These are phyloP conservation scores for Heliornis fulica DNA, from an alignment of 2,113 vertebrate species.

Conservation along the genomic window DNA sequence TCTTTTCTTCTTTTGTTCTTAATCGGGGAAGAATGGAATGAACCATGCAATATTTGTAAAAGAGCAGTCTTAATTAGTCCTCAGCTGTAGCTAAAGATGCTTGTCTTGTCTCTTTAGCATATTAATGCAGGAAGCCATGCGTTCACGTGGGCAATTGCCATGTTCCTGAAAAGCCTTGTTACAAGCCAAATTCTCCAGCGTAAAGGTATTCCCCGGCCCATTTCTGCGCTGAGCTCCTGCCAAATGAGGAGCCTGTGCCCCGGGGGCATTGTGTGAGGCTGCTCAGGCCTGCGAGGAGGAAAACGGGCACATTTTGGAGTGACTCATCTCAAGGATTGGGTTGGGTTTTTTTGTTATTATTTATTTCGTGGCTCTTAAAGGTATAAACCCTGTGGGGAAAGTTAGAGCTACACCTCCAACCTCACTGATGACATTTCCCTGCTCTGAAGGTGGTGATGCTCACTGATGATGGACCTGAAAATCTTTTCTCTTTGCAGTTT, in stretches of 20 bases:
- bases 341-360: not conserved
- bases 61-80: constrained; percentile 76
- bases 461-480: not conserved
- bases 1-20: constrained; percentile 76
- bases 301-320: not conserved
- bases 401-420: not conserved
- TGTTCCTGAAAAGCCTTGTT: constrained; percentile 65
- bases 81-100: constrained; percentile 68
- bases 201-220: constrained; percentile 29
- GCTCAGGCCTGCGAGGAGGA: constrained; percentile 21
- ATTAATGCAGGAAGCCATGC: constrained; percentile 67
- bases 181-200: constrained; percentile 54
- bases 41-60: constrained; percentile 70
- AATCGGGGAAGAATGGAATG: constrained; percentile 76
- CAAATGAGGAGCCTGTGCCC: constrained; percentile 51
- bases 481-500: not conserved
- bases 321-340: not conserved
- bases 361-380: not conserved
- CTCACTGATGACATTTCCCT: not conserved
- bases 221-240: constrained; percentile 1
- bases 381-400: not conserved
- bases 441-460: not conserved
- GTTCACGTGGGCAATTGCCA: constrained; percentile 65
- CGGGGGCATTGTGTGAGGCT: constrained; percentile 30
- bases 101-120: constrained; percentile 75